Evolutionary conservation across 2,888 invertebrate species (phyloP).

Genomic region (Catocala fraxini): DNA sequence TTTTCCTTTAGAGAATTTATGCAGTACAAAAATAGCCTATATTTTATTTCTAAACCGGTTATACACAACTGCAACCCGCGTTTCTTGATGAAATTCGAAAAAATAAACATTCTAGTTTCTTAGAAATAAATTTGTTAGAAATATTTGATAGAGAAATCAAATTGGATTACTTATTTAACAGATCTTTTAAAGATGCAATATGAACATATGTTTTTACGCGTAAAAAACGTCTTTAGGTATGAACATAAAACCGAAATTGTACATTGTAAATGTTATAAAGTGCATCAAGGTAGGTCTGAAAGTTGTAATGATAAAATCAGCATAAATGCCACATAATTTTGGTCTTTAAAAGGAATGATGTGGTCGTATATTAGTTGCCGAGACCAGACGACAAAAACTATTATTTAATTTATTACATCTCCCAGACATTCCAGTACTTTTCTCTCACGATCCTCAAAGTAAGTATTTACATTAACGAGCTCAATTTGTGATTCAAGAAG

Average conservation of each 20-base stretch:
- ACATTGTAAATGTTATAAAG: neutral
- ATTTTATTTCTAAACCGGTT: slow-evolving; percentile 48
- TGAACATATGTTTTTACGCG: too few relatives aligned
- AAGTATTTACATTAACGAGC: too few relatives aligned
- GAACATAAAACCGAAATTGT: too few relatives aligned
- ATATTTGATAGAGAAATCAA: too few relatives aligned
- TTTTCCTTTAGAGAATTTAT: slow-evolving; percentile 42
- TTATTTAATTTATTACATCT: neutral
- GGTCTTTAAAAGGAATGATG: slow-evolving; percentile 2
- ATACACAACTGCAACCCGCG: slow-evolving; percentile 27
- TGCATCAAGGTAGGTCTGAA: neutral
- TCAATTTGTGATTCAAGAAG: too few relatives aligned
- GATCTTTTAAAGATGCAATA: too few relatives aligned
- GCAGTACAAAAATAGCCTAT: slow-evolving; percentile 43
- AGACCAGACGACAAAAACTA: neutral
- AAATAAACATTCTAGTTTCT: slow-evolving; percentile 23
- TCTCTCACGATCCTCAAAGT: too few relatives aligned
- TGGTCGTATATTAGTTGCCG: neutral
- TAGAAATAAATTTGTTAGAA: neutral
- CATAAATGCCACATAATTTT: neutral
- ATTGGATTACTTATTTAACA: too few relatives aligned
- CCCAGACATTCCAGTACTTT: neutral
- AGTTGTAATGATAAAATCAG: slow-evolving; percentile 2
- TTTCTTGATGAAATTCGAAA: slow-evolving; percentile 41
- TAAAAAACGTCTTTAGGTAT: too few relatives aligned